These are phyloP conservation scores for Cariama cristata DNA, from an alignment of 2,113 vertebrate genomes.

Conservation along the genomic window DNA sequence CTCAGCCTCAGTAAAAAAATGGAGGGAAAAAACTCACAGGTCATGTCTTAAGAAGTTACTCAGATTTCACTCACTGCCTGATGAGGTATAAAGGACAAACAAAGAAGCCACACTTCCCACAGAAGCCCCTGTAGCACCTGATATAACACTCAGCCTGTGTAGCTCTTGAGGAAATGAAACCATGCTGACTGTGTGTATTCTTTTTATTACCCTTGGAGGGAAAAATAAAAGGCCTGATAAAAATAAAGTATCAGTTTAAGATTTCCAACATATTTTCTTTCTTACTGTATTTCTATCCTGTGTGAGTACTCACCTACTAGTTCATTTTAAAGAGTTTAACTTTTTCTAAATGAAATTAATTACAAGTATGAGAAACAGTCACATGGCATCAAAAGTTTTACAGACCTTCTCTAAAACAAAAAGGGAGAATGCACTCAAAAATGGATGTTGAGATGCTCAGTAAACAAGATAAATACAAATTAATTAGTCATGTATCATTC, in stretches of 20 bases:
- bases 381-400: background rate
- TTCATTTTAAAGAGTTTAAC: background rate
- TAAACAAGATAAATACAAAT: background rate
- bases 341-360: background rate
- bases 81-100: background rate
- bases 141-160: background rate
- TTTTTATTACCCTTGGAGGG: background rate
- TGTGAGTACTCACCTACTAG: background rate
- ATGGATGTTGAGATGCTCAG: background rate
- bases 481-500: background rate
- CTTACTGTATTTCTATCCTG: background rate
- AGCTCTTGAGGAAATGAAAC: constrained; percentile 6
- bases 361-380: background rate
- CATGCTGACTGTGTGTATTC: background rate
- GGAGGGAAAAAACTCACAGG: background rate
- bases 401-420: background rate
- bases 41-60: background rate
- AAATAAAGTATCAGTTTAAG: constrained; percentile 5
- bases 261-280: background rate
- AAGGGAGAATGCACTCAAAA: background rate
- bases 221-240: background rate
- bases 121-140: background rate
- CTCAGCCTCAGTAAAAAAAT: background rate
- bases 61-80: background rate
- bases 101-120: background rate